Conservation (phyloP, 2,888 invertebrate species). For the Cotesia congregata region DNA sequence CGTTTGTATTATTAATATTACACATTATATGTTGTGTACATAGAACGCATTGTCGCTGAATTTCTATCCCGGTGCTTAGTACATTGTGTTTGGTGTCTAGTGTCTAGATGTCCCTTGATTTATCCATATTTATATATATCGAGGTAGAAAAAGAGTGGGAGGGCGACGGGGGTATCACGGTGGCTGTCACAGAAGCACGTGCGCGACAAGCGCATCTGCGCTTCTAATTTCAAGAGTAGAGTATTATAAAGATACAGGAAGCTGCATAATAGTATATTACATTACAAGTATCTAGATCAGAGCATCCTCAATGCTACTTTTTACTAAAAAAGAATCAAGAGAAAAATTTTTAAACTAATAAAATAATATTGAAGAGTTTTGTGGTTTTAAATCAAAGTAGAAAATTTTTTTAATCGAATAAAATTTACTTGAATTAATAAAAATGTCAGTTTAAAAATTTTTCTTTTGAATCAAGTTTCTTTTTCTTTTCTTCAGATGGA, state of each 20-base stretch:
- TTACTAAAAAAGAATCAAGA: too few relatives aligned
- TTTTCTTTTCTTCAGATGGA: too few relatives aligned
- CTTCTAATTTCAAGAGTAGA: constrained; percentile 10
- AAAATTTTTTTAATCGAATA: too few relatives aligned
- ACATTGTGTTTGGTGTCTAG: constrained; percentile 14
- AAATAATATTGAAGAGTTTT: too few relatives aligned
- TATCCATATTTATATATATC: not conserved
- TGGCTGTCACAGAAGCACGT: constrained; percentile 32
- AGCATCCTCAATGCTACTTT: too few relatives aligned
- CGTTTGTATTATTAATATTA: not conserved
- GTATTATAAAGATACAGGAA: constrained; percentile 25
- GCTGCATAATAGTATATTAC: not conserved
- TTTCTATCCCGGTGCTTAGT: constrained; percentile 16
- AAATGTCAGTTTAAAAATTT: too few relatives aligned
- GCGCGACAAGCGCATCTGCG: constrained; percentile 35
- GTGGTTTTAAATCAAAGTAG: too few relatives aligned
- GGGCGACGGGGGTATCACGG: constrained; percentile 16
- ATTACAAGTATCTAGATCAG: not conserved
- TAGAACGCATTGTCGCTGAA: constrained; percentile 13
- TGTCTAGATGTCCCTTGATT: not conserved
- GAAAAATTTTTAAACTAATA: too few relatives aligned
- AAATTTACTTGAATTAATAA: too few relatives aligned
- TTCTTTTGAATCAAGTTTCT: too few relatives aligned
- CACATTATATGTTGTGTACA: not conserved
- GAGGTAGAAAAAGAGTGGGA: not conserved